A percentile compares a stretch with the other conserved stretches of the same genome.
phyloP scores from a whole-genome alignment of 2,113 vertebrate genomes.

The Aptenodytes forsteri region DNA sequence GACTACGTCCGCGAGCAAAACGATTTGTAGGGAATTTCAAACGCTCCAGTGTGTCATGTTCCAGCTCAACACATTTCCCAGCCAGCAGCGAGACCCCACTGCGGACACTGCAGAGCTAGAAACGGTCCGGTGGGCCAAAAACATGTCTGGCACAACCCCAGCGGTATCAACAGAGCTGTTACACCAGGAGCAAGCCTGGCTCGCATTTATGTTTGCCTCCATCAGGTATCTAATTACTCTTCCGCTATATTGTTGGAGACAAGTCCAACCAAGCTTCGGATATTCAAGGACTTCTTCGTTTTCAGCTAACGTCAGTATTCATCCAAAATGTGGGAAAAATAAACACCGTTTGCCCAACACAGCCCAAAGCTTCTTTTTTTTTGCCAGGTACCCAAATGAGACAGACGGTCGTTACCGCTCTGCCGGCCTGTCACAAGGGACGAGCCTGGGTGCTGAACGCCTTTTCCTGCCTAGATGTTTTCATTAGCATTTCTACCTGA shows the following conservation, averaged over 20 bases:
- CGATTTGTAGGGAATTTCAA: neutral
- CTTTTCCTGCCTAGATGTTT: neutral
- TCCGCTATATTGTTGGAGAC: neutral
- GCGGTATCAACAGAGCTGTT: neutral
- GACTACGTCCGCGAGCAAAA: neutral
- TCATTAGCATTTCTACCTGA: neutral
- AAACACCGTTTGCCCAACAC: neutral
- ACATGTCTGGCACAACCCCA: neutral
- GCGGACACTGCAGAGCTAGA: neutral
- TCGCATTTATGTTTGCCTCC: neutral
- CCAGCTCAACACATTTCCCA: neutral
- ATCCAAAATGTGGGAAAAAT: neutral
- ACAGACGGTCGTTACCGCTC: fast-evolving
- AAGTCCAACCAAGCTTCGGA: neutral
- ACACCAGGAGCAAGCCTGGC: neutral
- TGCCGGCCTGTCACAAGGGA: neutral
- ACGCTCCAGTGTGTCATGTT: neutral
- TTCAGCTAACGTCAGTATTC: neutral
- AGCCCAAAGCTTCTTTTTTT: neutral
- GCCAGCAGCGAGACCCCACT: neutral
- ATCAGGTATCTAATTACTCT: neutral
- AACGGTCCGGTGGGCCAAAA: neutral
- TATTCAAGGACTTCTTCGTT: neutral
- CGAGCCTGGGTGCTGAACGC: no score
- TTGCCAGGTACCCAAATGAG: neutral